phyloP scores from a whole-genome alignment of 2,113 vertebrate genomes.

The Charadrius vociferus region DNA sequence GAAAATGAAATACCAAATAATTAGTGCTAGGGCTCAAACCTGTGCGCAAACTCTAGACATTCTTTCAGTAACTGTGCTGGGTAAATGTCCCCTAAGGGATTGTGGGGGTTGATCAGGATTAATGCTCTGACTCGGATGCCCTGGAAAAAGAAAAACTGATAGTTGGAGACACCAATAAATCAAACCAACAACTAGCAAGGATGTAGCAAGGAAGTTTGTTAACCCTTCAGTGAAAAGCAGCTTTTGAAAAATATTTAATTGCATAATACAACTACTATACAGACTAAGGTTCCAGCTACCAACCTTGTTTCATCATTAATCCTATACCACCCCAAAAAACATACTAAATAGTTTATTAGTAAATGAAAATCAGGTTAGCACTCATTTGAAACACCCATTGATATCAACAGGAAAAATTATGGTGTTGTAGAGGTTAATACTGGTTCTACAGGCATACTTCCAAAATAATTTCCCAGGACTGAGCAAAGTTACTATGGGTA shows the following conservation, averaged over 20 bases:
- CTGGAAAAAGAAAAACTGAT: conserved; percentile 42
- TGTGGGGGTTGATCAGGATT: conserved; percentile 63
- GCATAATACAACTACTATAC: neutral
- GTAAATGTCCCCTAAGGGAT: conserved; percentile 48
- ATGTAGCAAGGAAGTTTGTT: neutral
- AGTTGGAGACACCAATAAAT: neutral
- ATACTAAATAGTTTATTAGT: neutral
- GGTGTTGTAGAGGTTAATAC: neutral
- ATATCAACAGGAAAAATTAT: neutral
- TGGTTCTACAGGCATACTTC: neutral
- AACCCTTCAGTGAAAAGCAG: neutral
- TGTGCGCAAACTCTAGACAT: conserved; percentile 49
- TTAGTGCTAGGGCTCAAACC: conserved; percentile 7
- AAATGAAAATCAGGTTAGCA: neutral
- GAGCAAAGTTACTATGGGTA: neutral
- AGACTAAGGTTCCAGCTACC: neutral
- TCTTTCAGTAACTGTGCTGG: conserved; percentile 35
- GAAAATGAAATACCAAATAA: conserved; percentile 2
- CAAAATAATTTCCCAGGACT: neutral
- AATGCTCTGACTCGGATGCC: conserved; percentile 53
- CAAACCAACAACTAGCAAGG: neutral
- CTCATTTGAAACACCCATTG: neutral
- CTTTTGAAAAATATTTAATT: neutral
- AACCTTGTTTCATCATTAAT: neutral
- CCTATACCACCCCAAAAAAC: neutral